phyloP scores from a whole-genome alignment of 2,797 vertebrate genomes.

The Betta splendens region DNA sequence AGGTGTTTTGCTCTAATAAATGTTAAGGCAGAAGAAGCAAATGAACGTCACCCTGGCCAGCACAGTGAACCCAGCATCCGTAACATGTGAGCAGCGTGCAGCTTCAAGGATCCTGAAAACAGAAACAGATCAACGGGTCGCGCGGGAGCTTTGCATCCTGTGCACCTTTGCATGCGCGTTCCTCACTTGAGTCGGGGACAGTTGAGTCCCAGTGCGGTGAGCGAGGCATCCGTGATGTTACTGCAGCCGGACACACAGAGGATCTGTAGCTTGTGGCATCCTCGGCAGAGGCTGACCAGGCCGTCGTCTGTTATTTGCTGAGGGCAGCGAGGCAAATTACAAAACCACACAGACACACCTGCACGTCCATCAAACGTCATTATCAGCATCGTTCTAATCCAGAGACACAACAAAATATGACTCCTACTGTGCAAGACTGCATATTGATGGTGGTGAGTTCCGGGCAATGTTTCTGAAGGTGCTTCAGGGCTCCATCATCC shows the following conservation, averaged over 20 bases:
- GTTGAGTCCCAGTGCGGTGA: conserved; percentile 91
- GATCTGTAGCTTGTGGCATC: conserved; percentile 89
- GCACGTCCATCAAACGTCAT: conserved; percentile 17
- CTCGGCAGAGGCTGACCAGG: conserved; percentile 88
- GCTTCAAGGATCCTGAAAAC: conserved; percentile 89
- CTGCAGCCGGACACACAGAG: conserved; percentile 92
- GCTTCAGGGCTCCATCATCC: conserved; percentile 90
- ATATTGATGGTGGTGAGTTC: conserved; percentile 92
- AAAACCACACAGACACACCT: conserved; percentile 16
- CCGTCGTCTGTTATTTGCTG: conserved; percentile 92
- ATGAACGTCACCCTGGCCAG: conserved; percentile 86
- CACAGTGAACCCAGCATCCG: conserved; percentile 91
- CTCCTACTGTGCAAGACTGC: conserved; percentile 91
- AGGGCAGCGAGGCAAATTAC: conserved; percentile 38
- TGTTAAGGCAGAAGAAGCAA: background rate
- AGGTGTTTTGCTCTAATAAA: background rate
- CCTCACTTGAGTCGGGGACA: conserved; percentile 91
- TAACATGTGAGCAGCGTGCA: conserved; percentile 91
- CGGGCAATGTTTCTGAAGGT: conserved; percentile 91
- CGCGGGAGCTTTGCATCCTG: background rate
- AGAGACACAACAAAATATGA: conserved; percentile 14
- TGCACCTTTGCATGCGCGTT: background rate
- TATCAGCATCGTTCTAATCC: background rate
- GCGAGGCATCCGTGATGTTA: conserved; percentile 91
- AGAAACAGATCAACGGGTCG: conserved; percentile 29